phyloP scores from a whole-genome alignment of 2,113 vertebrate species.

The Halcyon malimbica region DNA sequence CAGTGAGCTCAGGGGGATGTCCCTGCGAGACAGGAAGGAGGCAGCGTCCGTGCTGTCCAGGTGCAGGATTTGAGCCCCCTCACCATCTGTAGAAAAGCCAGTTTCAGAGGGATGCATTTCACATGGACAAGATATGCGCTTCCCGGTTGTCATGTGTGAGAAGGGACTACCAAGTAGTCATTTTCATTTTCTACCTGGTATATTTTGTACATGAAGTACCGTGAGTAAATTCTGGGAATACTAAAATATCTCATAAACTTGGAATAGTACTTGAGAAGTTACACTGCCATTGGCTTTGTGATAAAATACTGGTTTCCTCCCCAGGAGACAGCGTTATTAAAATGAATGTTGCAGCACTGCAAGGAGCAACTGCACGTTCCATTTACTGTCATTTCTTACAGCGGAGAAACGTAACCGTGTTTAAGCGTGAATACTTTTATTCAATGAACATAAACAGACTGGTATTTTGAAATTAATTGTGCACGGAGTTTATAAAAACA shows the following conservation, averaged over 20 bases:
- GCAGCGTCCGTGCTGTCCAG: neutral
- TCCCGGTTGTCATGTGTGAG: neutral
- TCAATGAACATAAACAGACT: neutral
- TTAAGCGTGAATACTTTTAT: neutral
- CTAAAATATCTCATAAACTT: neutral
- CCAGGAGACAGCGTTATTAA: neutral
- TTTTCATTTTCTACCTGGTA: neutral
- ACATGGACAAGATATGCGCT: neutral
- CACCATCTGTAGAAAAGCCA: neutral
- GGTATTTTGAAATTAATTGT: neutral
- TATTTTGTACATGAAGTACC: neutral
- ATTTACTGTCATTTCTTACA: neutral
- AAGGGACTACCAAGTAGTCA: accelerated
- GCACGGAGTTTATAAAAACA: neutral
- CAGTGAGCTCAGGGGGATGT: accelerated
- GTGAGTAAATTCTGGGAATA: neutral
- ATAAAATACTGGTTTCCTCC: neutral
- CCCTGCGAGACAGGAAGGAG: neutral
- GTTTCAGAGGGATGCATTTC: neutral
- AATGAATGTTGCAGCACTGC: neutral
- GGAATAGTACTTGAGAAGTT: neutral
- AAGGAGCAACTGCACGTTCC: neutral
- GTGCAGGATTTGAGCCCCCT: neutral
- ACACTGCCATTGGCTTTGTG: neutral
- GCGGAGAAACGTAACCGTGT: neutral